A percentile compares a stretch with the other conserved stretches of the same genome.
Evolutionary conservation across 1,140 invertebrate species (phyloP).

Genomic region (Arion vulgaris): DNA sequence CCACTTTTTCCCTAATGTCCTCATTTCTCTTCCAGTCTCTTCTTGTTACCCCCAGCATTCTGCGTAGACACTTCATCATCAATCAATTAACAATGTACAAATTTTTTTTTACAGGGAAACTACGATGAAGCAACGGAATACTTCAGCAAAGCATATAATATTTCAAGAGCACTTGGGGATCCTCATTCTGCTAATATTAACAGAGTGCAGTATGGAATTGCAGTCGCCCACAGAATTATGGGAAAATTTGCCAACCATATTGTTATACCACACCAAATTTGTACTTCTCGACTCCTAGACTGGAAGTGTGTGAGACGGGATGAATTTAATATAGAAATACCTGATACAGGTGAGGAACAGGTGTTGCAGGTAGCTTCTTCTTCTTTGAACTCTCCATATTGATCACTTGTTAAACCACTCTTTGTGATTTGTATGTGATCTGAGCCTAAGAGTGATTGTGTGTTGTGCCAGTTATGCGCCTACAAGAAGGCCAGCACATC

Average conservation of each 20-base stretch:
- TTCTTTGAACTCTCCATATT: no score
- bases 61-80: no score
- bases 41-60: no score
- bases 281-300: slow-evolving; percentile 60
- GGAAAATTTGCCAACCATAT: slow-evolving; percentile 57
- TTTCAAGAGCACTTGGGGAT: slow-evolving; percentile 65
- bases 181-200: slow-evolving; percentile 60
- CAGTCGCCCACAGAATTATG: slow-evolving; percentile 69
- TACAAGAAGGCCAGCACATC: no score
- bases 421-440: no score
- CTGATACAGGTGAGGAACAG: slow-evolving; percentile 55
- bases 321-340: slow-evolving; percentile 64
- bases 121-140: slow-evolving; percentile 71
- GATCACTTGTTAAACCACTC: no score
- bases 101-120: slow-evolving; percentile 66
- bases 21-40: no score
- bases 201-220: slow-evolving; percentile 68
- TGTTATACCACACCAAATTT: slow-evolving; percentile 47
- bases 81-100: no score
- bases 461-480: no score
- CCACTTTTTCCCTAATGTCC: no score
- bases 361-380: no score
- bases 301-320: slow-evolving; percentile 68
- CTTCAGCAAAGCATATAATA: slow-evolving; percentile 71
- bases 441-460: no score